Evolutionary conservation across 2,113 vertebrate genomes (phyloP).

Genomic region (Vicugna pacos): DNA sequence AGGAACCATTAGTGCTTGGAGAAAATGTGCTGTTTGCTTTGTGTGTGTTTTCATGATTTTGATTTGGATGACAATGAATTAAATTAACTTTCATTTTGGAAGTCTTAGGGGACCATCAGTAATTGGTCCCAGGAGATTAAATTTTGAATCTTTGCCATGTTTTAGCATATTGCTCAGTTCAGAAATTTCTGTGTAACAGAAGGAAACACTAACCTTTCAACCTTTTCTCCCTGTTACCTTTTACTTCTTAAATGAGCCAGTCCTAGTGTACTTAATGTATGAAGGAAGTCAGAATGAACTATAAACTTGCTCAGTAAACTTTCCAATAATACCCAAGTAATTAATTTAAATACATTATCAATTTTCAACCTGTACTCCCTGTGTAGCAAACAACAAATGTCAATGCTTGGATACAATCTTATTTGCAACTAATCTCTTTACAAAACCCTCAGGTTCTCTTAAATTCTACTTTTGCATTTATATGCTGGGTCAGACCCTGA

Average conservation of each 20-base stretch:
- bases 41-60: conserved; percentile 46
- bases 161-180: conserved; percentile 36
- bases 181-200: conserved; percentile 1
- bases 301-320: conserved; percentile 9
- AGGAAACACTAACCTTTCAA: background rate
- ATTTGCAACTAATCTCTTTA: background rate
- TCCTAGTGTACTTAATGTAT: background rate
- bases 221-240: background rate
- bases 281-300: conserved; percentile 14
- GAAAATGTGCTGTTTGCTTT: conserved; percentile 40
- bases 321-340: background rate
- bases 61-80: conserved; percentile 44
- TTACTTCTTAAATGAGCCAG: background rate
- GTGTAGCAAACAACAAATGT: conserved; percentile 1
- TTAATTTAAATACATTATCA: background rate
- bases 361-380: background rate
- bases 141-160: conserved; percentile 28
- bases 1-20: conserved; percentile 17
- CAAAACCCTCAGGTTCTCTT: background rate
- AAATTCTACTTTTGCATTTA: background rate
- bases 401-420: background rate
- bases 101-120: background rate
- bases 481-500: background rate
- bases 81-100: conserved; percentile 61
- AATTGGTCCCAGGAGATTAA: conserved; percentile 29